Conservation (phyloP, 1,140 invertebrate species). For the Pentalonia nigronervosa region DNA sequence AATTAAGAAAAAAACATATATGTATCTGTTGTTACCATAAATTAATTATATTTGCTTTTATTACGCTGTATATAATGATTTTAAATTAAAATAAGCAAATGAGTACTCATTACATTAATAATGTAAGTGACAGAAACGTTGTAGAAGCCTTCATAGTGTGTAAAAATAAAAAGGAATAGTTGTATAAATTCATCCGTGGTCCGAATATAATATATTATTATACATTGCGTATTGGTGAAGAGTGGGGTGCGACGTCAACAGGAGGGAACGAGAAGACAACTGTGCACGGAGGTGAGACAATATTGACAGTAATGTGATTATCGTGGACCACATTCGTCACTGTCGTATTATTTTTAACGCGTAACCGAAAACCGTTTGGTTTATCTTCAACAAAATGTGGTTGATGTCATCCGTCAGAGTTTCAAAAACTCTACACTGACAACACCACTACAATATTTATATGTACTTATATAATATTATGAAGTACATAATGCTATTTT, state of each 20-base stretch:
- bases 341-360: neutral
- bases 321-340: conserved; percentile 13
- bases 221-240: neutral
- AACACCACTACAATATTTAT: neutral
- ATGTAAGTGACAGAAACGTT: too few species aligned
- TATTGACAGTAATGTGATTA: conserved; percentile 19
- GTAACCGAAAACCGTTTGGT: neutral
- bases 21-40: too few species aligned
- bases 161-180: neutral
- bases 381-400: neutral
- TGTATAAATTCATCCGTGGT: neutral
- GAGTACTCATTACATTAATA: too few species aligned
- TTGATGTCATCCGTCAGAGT: neutral
- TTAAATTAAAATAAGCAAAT: too few species aligned
- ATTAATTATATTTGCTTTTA: too few species aligned
- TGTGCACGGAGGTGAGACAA: neutral
- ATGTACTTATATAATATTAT: neutral
- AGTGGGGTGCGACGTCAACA: neutral
- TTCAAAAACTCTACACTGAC: neutral
- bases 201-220: neutral
- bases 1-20: too few species aligned
- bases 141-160: too few species aligned
- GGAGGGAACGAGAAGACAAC: neutral
- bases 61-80: too few species aligned
- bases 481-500: neutral